Conservation (phyloP, 2,797 vertebrate genomes). For the Acanthurus leucopareius region DNA sequence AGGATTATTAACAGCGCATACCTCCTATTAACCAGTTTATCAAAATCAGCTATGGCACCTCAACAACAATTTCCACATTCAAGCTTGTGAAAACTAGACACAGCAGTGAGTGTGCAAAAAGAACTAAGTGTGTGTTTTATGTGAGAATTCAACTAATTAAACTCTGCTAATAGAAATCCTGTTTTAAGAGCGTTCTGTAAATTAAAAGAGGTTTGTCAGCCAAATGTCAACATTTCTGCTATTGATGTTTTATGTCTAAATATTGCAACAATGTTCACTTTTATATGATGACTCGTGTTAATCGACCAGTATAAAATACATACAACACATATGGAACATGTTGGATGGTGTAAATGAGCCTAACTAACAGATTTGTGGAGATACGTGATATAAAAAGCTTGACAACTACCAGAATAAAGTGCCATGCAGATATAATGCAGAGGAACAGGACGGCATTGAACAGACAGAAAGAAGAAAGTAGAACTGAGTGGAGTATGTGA, state of each 20-base stretch:
- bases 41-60: too few species aligned
- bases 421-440: neutral
- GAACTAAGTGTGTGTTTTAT: too few species aligned
- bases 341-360: neutral
- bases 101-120: too few species aligned
- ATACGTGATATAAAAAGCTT: constrained; percentile 20
- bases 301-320: neutral
- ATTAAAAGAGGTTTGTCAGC: too few species aligned
- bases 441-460: constrained; percentile 13
- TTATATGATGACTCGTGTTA: neutral
- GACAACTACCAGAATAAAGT: constrained; percentile 3
- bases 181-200: too few species aligned
- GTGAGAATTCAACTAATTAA: too few species aligned
- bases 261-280: neutral
- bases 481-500: constrained; percentile 35
- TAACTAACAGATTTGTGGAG: neutral
- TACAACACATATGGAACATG: neutral
- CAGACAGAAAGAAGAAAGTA: constrained; percentile 3
- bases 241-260: neutral
- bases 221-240: too few species aligned
- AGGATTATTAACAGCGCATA: too few species aligned
- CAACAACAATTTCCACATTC: too few species aligned
- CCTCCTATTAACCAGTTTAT: too few species aligned
- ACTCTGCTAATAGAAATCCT: too few species aligned
- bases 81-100: too few species aligned